Percentiles rank a stretch among this genome's conserved stretches.
phyloP scores from a whole-genome alignment of 2,113 vertebrate genomes.

The Rallus limicola region DNA sequence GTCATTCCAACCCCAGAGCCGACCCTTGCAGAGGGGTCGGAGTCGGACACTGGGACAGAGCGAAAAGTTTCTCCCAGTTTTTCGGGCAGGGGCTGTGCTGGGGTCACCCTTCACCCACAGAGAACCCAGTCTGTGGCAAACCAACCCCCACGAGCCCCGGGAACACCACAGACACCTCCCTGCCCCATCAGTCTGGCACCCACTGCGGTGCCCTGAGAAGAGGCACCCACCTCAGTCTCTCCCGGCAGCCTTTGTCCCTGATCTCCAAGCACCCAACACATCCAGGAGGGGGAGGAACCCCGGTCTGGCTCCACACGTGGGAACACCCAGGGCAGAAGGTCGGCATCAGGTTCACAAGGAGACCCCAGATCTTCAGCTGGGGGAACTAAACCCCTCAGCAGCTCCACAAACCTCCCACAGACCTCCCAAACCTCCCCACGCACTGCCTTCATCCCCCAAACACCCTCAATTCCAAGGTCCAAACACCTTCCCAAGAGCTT shows the following conservation, averaged over 20 bases:
- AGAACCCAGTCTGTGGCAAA: not conserved
- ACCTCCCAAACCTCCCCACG: not conserved
- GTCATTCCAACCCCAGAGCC: not conserved
- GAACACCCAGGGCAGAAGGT: not conserved
- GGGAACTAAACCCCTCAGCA: not conserved
- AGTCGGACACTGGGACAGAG: fast-evolving
- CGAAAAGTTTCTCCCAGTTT: not conserved
- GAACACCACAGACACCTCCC: not conserved
- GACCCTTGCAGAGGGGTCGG: fast-evolving
- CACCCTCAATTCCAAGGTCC: not conserved
- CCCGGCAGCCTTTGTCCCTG: not conserved
- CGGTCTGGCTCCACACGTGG: not conserved
- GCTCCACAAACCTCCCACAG: not conserved
- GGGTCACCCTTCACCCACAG: not conserved
- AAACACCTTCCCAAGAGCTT: not conserved
- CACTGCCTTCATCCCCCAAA: not conserved
- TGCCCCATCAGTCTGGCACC: not conserved
- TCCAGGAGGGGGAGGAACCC: not conserved
- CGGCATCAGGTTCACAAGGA: not conserved
- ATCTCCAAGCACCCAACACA: not conserved
- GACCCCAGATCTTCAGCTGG: not conserved
- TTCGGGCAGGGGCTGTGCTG: not conserved
- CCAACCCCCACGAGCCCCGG: fast-evolving
- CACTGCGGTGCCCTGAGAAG: fast-evolving
- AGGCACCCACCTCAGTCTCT: not conserved